Conservation (phyloP, 2,797 vertebrate genomes). For the Chromis chromis region DNA sequence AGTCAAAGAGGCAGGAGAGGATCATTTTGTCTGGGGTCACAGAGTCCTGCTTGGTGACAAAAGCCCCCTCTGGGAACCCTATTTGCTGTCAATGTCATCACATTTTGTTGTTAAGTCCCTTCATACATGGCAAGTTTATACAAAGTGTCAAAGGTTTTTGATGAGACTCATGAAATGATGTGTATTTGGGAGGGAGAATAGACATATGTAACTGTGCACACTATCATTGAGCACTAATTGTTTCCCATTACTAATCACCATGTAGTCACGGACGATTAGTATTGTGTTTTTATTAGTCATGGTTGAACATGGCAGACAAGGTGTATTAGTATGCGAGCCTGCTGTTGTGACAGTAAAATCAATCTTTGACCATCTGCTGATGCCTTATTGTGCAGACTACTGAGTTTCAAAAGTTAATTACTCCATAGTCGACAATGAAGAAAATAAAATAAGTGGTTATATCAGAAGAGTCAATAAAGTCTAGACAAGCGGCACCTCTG, state of each 20-base stretch:
- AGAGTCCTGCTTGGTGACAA: slow-evolving; percentile 40
- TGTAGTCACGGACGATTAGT: not conserved
- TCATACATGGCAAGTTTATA: slow-evolving; percentile 1
- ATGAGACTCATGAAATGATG: not conserved
- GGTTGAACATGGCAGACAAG: not conserved
- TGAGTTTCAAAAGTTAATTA: not conserved
- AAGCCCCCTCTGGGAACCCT: slow-evolving; percentile 25
- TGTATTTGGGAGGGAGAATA: not conserved
- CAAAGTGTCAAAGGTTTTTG: slow-evolving; percentile 5
- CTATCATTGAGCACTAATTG: not conserved
- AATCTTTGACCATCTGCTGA: not conserved
- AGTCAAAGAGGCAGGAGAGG: slow-evolving; percentile 47
- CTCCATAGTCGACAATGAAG: no score
- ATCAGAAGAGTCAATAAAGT: not conserved
- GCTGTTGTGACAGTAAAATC: not conserved
- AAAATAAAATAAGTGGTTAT: not conserved
- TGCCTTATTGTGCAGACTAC: not conserved
- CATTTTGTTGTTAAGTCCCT: slow-evolving; percentile 24
- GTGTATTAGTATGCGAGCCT: not conserved
- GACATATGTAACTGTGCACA: not conserved
- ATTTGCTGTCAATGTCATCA: slow-evolving; percentile 32
- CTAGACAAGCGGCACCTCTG: no score
- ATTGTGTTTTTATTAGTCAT: slow-evolving; percentile 6
- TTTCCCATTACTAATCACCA: not conserved
- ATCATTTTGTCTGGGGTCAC: slow-evolving; percentile 60